Evolutionary conservation across 2,797 vertebrate species (phyloP).

Genomic region (Sternotherus odoratus): DNA sequence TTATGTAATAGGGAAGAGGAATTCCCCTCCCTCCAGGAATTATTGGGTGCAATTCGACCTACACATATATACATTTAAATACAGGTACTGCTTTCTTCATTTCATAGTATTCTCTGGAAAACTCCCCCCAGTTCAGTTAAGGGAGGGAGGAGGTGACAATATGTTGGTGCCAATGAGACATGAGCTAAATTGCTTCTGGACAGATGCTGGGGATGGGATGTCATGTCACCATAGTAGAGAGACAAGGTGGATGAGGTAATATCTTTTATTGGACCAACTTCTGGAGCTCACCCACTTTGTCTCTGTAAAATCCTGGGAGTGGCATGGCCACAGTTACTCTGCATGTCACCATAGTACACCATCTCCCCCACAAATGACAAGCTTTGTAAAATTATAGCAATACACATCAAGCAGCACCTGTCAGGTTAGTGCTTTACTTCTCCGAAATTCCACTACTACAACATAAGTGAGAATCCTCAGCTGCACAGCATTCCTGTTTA

Average conservation of each 20-base stretch:
- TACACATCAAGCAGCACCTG: neutral
- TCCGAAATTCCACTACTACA: neutral
- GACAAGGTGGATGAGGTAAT: neutral
- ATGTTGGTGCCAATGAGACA: neutral
- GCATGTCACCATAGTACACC: neutral
- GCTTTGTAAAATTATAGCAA: neutral
- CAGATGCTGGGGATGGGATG: neutral
- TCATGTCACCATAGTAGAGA: neutral
- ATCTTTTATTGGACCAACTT: neutral
- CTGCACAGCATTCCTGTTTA: neutral
- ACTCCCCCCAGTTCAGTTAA: neutral
- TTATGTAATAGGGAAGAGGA: neutral
- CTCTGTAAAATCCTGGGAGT: neutral
- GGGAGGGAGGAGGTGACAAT: rapidly evolving
- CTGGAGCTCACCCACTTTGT: neutral
- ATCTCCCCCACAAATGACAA: neutral
- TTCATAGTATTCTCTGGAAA: neutral
- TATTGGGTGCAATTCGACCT: neutral
- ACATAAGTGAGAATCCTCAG: rapidly evolving
- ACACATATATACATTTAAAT: neutral
- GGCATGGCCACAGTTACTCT: neutral
- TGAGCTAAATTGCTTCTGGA: neutral
- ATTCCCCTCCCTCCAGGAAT: neutral
- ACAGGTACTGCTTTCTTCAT: neutral
- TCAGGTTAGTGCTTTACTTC: neutral